These are phyloP conservation scores for Gavia stellata DNA, from an alignment of 2,113 vertebrate species.

Conservation along the genomic window DNA sequence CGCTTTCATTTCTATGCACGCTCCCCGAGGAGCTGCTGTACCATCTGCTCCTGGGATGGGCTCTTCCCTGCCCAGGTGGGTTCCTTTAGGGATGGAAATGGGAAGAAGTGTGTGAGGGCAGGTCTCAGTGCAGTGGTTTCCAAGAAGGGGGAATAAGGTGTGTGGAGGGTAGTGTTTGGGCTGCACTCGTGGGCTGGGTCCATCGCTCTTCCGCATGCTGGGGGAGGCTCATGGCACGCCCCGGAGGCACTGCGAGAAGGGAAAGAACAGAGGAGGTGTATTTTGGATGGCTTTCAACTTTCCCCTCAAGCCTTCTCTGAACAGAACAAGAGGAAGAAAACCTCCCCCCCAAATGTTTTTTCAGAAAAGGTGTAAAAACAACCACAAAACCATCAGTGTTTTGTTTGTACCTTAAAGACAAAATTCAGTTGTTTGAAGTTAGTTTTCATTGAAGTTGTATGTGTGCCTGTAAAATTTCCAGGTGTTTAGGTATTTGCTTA, in stretches of 20 bases:
- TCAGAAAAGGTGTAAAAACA: background rate
- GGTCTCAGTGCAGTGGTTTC: background rate
- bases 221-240: too few relatives aligned
- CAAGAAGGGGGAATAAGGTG: background rate
- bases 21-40: background rate
- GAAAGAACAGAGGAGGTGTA: background rate
- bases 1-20: fast-evolving
- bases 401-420: background rate
- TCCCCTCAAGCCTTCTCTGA: background rate
- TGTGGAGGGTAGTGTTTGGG: background rate
- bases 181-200: fast-evolving
- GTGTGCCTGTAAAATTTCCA: background rate
- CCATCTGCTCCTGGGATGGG: background rate
- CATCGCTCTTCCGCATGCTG: fast-evolving
- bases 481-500: background rate
- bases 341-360: background rate
- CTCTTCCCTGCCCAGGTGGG: background rate
- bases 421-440: background rate
- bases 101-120: background rate
- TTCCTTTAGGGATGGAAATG: background rate
- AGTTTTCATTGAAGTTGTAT: background rate
- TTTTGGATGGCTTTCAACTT: background rate
- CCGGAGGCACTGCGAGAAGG: background rate
- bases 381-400: background rate
- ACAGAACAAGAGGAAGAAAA: background rate